A percentile compares a stretch with the other conserved stretches of the same genome.
Conservation (phyloP, 2,888 invertebrate genomes). For the Halocaridina rubra region DNA sequence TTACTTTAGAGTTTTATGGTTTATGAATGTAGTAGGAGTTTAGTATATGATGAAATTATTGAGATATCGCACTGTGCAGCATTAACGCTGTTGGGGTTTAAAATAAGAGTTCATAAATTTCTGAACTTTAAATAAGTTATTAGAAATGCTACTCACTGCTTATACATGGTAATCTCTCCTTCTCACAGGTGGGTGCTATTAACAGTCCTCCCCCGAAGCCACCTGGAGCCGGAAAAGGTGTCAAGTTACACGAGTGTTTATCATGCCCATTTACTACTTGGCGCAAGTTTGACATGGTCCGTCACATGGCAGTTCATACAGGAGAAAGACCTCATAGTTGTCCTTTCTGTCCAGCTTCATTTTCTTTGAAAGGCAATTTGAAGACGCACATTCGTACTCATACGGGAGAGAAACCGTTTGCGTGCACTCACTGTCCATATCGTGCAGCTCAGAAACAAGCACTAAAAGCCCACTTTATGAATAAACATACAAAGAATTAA, state of each 20-base stretch:
- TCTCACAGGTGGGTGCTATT: too few species aligned
- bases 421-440: neutral
- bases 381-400: conserved; percentile 21
- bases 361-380: conserved; percentile 3
- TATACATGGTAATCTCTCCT: too few species aligned
- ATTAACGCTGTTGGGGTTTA: too few species aligned
- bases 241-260: neutral
- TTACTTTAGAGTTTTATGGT: too few species aligned
- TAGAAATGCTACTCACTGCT: too few species aligned
- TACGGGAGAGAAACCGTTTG: neutral
- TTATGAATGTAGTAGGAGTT: too few species aligned
- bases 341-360: conserved; percentile 16
- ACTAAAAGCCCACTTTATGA: neutral
- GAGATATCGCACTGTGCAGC: too few species aligned
- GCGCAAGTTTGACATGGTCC: neutral
- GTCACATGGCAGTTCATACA: conserved; percentile 25
- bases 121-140: too few species aligned
- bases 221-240: too few species aligned
- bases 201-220: too few species aligned
- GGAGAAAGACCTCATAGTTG: conserved; percentile 31
- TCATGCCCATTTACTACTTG: neutral
- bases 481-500: neutral
- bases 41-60: too few species aligned
- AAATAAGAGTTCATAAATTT: too few species aligned
- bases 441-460: neutral